Conservation (phyloP, 1,140 invertebrate species). For the Drosophila leontia region DNA sequence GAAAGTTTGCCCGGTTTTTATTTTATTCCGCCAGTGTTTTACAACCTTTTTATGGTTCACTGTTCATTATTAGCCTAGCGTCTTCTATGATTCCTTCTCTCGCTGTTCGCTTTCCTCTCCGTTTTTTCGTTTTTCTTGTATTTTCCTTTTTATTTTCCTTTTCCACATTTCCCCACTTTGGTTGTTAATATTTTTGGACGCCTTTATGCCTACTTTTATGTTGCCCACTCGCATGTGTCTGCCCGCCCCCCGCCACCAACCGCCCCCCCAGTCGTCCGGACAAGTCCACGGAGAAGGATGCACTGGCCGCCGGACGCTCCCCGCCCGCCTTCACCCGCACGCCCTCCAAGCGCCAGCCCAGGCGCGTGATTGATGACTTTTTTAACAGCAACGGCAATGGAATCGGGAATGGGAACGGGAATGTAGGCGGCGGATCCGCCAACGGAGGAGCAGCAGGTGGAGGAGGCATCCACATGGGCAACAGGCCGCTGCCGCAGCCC, state of each 20-base stretch:
- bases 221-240: slow-evolving; percentile 74
- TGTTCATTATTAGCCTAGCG: slow-evolving; percentile 75
- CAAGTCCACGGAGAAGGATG: slow-evolving; percentile 88
- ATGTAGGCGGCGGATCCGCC: slow-evolving; percentile 7
- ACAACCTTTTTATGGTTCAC: slow-evolving; percentile 83
- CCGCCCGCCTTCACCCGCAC: slow-evolving; percentile 94
- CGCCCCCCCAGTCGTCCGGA: slow-evolving; percentile 87
- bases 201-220: slow-evolving; percentile 81
- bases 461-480: slow-evolving; percentile 57
- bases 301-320: slow-evolving; percentile 87
- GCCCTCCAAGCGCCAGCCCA: slow-evolving; percentile 94
- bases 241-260: slow-evolving; percentile 36
- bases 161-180: slow-evolving; percentile 36
- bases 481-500: slow-evolving; percentile 65
- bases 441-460: slow-evolving; percentile 22
- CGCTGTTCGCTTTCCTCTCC: slow-evolving; percentile 22
- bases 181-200: slow-evolving; percentile 78
- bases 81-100: slow-evolving; percentile 57
- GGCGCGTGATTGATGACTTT: slow-evolving; percentile 90
- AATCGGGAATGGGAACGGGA: slow-evolving; percentile 5
- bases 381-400: slow-evolving; percentile 85
- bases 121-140: slow-evolving; percentile 14
- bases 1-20: slow-evolving; percentile 68
- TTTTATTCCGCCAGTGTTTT: slow-evolving; percentile 47
- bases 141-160: slow-evolving; percentile 20